Evolutionary conservation across 2,797 vertebrate species (phyloP), one percentile per base, ranked within the genome.

Genomic region (Emydoidea blandingii): DNA sequence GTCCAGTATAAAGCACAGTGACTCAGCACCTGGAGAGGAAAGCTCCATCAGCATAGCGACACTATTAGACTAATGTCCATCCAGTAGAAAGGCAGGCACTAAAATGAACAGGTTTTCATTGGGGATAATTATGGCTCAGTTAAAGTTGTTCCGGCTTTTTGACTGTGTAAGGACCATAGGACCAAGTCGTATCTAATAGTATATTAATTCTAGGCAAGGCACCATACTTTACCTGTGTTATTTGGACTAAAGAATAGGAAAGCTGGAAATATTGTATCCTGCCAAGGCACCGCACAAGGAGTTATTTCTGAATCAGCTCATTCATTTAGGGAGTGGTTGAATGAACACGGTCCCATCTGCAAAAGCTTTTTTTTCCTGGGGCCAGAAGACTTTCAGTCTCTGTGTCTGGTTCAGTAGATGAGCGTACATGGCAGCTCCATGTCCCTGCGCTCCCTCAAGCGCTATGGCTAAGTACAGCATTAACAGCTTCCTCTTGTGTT

Each of bases 361-460:
- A 62, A 79, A 93, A 57, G 44, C 5, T 52, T 83, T 88, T 88
- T 85, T 1, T 3, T 6, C 37, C 54, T 9, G 12, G 83, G 86
- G 74, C 86, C 34, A 54, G 83, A 59, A 83, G 21, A 68, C 79
- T 15, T 93, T 89, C 2, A 2, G 52, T 29, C 8, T 2, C 54
- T 85, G 72, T 59, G 14, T 27, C 54, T 88, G 41, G 87, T 89
- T 72, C 2, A 2, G 53, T 82, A 85, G 72, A 15, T 21, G 14
- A 7, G 50, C 85, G 21, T 56, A 79, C 76, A 0, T 49, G 2
- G 57, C 10, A 29, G 44, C 12, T 21, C 9, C 0, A 0, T 57
- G 68, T 27, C 87, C 37, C n/a, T 94, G 37, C 10, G 6, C n/a
- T 86, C n/a, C 50, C 15, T 53, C 49, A 47, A 56, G 37, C 37